Conservation (phyloP, 2,888 invertebrate genomes). For the Agrilus mali region DNA sequence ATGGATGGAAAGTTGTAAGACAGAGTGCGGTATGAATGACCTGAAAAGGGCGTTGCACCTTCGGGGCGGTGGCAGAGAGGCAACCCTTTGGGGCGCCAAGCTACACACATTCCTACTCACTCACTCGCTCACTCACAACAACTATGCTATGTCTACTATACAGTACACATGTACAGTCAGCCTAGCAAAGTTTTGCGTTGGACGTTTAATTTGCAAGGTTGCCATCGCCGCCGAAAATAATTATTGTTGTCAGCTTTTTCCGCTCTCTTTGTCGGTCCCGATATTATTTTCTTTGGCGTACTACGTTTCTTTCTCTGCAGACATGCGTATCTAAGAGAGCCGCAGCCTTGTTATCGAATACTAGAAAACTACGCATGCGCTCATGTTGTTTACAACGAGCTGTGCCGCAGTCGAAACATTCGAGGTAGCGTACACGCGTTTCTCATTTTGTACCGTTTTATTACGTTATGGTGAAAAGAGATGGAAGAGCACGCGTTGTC, state of each 20-base stretch:
- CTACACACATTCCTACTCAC: background rate
- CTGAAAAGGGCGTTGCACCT: constrained; percentile 26
- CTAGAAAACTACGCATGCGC: constrained; percentile 35
- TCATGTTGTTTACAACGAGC: constrained; percentile 37
- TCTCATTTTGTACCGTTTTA: constrained; percentile 4
- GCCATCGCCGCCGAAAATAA: too few relatives aligned
- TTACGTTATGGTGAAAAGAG: constrained; percentile 9
- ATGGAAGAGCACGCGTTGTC: constrained; percentile 11
- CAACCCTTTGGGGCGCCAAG: constrained; percentile 12
- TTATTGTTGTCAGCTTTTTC: too few relatives aligned
- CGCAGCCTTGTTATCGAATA: constrained; percentile 30
- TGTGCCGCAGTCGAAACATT: constrained; percentile 11
- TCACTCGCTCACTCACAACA: too few relatives aligned
- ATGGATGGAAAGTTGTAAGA: constrained; percentile 15
- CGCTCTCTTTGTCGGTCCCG: background rate
- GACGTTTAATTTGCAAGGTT: too few relatives aligned
- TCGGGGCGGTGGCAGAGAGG: constrained; percentile 12
- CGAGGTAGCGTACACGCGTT: constrained; percentile 2
- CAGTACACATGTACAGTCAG: constrained; percentile 2
- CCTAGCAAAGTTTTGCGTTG: too few relatives aligned
- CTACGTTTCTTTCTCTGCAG: constrained; percentile 11
- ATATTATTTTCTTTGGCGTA: constrained; percentile 12
- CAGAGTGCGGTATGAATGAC: constrained; percentile 27
- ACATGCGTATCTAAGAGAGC: constrained; percentile 17
- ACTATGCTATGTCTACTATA: background rate